Base-by-base conservation (phyloP, 2,888 invertebrate genomes). In the Pantelozetes paolii region DNA sequence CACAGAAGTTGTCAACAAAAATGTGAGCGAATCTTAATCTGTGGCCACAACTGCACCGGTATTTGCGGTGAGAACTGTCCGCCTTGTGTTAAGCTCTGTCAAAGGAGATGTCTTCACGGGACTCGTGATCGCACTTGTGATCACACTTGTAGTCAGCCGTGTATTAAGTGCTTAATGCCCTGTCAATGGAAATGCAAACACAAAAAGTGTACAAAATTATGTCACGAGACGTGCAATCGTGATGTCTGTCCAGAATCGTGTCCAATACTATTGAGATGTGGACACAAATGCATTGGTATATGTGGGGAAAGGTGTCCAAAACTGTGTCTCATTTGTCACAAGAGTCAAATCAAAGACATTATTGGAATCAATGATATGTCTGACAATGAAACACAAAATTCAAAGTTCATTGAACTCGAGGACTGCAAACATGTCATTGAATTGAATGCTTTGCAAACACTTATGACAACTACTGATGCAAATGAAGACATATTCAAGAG, bases 281-380 rank as follows among this genome's bases (percentile, higher is more conserved):
- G 83, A 0, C 89, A 89, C 82, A 79, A 80, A n/a, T 88, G 89
- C 82, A 84, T 87, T 79, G 89, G 89, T 18, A 84, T 88, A 71
- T 90, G 90, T 82, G 89, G 88, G n/a, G 89, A 90, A 81, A 84
- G 84, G 13, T 89, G 89, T 81, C 88, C 88, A 20, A 81, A 81
- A 42, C 79, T 86, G 71, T 90, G 89, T 82, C 81, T 84, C 32
- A 69, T 80, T 20, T 90, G 89, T 82, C 78, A 85, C 75, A 73
- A 79, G 28, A 79, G 81, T 9, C 79, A 80, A 77, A 80, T 81
- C 48, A 76, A 71, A 5, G 79, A 80, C 50, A 77, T 78, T 9
- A 50, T 42, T 18, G 48, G 48, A n/a, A 48, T 48, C 8, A n/a
- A 48, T 5, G n/a, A 48, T 15, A 6, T 48, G 48, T 3, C 6